A percentile compares a stretch with the other conserved stretches of the same genome.
These are phyloP conservation scores for Zosterops pallidus DNA, from an alignment of 2,113 vertebrate genomes.

Conservation along the genomic window DNA sequence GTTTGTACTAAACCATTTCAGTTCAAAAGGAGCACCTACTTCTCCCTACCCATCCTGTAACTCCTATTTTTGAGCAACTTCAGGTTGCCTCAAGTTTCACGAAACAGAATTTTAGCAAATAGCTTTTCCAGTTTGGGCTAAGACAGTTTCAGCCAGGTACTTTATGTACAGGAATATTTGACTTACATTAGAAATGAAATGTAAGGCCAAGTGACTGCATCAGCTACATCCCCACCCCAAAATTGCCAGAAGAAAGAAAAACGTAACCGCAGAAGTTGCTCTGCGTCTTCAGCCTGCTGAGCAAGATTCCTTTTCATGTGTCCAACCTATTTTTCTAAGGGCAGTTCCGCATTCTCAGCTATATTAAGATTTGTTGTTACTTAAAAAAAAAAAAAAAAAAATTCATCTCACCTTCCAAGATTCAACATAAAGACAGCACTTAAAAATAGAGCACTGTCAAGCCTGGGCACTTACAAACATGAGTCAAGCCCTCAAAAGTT, in stretches of 20 bases:
- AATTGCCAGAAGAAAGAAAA: conserved; percentile 52
- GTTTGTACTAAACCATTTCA: neutral
- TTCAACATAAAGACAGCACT: conserved; percentile 9
- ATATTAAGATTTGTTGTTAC: conserved; percentile 59
- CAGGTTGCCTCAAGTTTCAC: neutral
- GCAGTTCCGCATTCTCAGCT: conserved; percentile 75
- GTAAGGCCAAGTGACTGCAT: neutral
- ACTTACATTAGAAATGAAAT: neutral
- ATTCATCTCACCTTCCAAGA: conserved; percentile 24
- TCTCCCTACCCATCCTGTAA: neutral
- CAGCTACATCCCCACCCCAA: conserved; percentile 60
- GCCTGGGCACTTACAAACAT: neutral
- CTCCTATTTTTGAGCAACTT: neutral
- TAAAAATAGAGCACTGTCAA: conserved; percentile 50
- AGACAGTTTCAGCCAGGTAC: neutral
- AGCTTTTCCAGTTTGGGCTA: neutral
- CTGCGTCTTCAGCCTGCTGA: conserved; percentile 59
- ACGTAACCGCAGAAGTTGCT: conserved; percentile 42
- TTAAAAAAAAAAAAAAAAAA: neutral
- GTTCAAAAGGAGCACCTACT: neutral
- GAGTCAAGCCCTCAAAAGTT: neutral
- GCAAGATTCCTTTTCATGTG: conserved; percentile 69
- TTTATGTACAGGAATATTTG: neutral
- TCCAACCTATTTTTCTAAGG: conserved; percentile 58
- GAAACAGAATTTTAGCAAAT: neutral